Percentiles rank a stretch among this genome's conserved stretches.
These are phyloP conservation scores for Halisarca cf. caerulea DNA, from an alignment of 37 sponge, comb jelly and placozoan species.

Conservation along the genomic window DNA sequence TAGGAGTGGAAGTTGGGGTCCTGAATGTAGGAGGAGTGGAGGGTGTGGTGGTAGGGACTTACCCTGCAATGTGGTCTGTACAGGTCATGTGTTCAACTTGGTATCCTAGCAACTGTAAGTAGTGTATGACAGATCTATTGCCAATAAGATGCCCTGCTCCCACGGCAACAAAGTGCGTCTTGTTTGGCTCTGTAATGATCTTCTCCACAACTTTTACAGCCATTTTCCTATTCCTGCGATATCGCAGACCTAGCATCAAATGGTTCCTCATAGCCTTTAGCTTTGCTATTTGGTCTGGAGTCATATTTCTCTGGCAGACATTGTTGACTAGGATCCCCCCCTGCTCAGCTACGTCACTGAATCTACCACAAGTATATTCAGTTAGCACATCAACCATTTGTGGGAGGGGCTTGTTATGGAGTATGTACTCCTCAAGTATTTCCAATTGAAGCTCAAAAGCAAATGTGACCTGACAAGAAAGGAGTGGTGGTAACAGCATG, in stretches of 20 bases:
- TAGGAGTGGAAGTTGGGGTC: background rate
- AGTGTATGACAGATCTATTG: background rate
- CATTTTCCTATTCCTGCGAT: slow-evolving; percentile 55
- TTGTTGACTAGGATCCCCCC: slow-evolving; percentile 31
- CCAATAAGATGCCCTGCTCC: slow-evolving; percentile 59
- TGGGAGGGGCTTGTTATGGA: background rate
- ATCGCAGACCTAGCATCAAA: slow-evolving; percentile 28
- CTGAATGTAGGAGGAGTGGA: too few species aligned
- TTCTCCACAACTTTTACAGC: background rate
- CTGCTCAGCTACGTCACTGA: slow-evolving; percentile 1
- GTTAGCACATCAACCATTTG: background rate
- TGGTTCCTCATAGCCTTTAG: slow-evolving; percentile 4
- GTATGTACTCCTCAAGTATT: slow-evolving; percentile 28
- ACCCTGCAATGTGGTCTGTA: background rate
- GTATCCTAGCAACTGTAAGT: background rate
- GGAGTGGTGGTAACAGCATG: background rate
- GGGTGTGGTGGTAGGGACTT: background rate
- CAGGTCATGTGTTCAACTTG: background rate
- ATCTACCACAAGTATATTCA: slow-evolving; percentile 61
- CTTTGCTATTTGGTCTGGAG: background rate
- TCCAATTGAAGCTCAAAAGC: slow-evolving; percentile 43
- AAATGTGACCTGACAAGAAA: slow-evolving; percentile 35
- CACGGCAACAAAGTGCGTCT: slow-evolving; percentile 46
- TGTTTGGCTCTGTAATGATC: background rate
- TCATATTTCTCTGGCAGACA: slow-evolving; percentile 25